phyloP scores from a whole-genome alignment of 2,113 vertebrate species.

The Cebidichthys violaceus region DNA sequence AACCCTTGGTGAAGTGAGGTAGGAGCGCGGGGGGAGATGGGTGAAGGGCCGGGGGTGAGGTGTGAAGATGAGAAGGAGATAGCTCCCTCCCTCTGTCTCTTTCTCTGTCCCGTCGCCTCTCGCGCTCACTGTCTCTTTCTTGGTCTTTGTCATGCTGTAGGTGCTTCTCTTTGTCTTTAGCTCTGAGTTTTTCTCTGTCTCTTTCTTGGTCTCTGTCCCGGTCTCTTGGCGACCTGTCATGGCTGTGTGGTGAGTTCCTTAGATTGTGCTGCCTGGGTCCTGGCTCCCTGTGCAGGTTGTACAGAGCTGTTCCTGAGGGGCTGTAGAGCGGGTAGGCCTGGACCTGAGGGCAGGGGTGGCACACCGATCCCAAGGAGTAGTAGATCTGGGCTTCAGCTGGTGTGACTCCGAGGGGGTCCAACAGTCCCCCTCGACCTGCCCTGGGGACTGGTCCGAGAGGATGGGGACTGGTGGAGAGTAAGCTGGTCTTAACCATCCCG shows the following conservation, averaged over 20 bases:
- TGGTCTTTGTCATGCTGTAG: conserved; percentile 70
- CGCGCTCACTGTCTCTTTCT: conserved; percentile 68
- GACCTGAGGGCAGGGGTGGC: conserved; percentile 63
- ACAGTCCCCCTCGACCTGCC: conserved; percentile 66
- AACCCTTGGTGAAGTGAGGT: conserved; percentile 87
- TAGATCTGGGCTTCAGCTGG: conserved; percentile 82
- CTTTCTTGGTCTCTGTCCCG: conserved; percentile 68
- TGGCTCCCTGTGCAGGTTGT: conserved; percentile 77
- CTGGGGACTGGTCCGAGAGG: conserved; percentile 72
- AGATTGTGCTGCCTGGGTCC: conserved; percentile 68
- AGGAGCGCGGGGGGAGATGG: conserved; percentile 80
- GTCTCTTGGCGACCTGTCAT: conserved; percentile 74
- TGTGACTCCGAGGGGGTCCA: conserved; percentile 70
- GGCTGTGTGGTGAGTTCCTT: conserved; percentile 79
- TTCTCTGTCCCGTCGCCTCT: conserved; percentile 65
- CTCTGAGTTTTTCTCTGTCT: conserved; percentile 58
- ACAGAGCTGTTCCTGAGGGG: conserved; percentile 76
- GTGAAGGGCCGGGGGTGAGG: conserved; percentile 63
- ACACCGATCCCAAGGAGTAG: conserved; percentile 80
- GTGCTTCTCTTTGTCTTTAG: conserved; percentile 70
- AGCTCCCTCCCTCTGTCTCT: conserved; percentile 68
- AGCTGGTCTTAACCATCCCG: conserved; percentile 66
- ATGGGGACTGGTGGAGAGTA: conserved; percentile 70
- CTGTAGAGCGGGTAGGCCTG: conserved; percentile 72
- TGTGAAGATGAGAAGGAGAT: conserved; percentile 64